Conservation (phyloP, 2,797 vertebrate species). For the Parotocinclus haroldoi region DNA sequence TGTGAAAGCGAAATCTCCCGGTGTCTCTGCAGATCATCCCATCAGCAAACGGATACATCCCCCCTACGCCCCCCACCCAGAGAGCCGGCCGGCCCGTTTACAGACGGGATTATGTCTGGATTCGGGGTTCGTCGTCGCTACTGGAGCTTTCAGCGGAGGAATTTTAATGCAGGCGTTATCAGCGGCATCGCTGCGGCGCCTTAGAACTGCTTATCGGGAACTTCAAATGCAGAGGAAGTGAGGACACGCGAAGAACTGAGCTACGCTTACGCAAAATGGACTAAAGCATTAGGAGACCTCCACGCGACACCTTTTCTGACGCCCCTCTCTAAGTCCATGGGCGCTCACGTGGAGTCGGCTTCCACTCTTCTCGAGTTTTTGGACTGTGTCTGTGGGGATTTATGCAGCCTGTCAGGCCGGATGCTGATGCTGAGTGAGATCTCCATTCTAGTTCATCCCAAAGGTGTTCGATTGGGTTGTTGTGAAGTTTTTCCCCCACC, state of each 20-base stretch:
- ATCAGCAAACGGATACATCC: slow-evolving; percentile 60
- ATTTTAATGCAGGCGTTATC: slow-evolving; percentile 23
- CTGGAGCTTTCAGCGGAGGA: slow-evolving; percentile 17
- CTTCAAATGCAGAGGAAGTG: not conserved
- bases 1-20: slow-evolving; percentile 64
- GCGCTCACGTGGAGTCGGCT: slow-evolving; percentile 1
- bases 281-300: slow-evolving; percentile 41
- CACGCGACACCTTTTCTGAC: no score
- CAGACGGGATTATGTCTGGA: slow-evolving; percentile 42
- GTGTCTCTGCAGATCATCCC: slow-evolving; percentile 53
- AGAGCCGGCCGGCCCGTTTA: slow-evolving; percentile 40
- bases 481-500: no score
- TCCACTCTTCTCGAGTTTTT: slow-evolving; percentile 54
- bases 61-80: slow-evolving; percentile 4
- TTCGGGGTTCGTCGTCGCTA: slow-evolving; percentile 23
- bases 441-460: no score
- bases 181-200: slow-evolving; percentile 11
- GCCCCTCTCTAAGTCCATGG: no score
- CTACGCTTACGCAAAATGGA: slow-evolving; percentile 67
- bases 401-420: no score
- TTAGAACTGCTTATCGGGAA: slow-evolving; percentile 5
- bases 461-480: no score
- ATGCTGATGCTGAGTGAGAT: no score
- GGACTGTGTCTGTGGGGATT: no score
- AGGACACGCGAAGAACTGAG: not conserved